Base-by-base conservation (phyloP, 2,113 vertebrate genomes). In the Phaetusa simplex region DNA sequence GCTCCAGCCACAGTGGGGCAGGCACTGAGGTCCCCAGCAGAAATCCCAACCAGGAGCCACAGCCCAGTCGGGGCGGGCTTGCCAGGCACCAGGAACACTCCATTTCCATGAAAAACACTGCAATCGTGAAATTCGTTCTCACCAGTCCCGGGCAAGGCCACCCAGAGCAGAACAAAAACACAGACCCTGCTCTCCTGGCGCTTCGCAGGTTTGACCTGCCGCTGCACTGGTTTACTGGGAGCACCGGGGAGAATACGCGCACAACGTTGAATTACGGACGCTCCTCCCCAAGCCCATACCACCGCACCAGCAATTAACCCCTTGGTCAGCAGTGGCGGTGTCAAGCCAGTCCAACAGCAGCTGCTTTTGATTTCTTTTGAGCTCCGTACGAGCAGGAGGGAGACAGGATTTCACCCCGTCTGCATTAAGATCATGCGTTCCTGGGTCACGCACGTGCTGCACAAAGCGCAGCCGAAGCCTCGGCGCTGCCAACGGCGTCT, bases 241-340 rank as follows among this genome's bases (percentile, higher is more conserved):
- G 45, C 56, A 78, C 40, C 53, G 84, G 84, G 66, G 58, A 74
- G 56, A 29, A 86, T 2, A n/a, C 1, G 1, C 52, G 24, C 7
- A 8, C 20, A 21, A 4, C 2, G 1, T 40, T 69, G 22, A 6
- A 30, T 9, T n/a, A 82, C 0, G 6, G 52, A 40, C 1, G 2
- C 34, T 82, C 38, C 88, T 71, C 56, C 42, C 8, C 90, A 88
- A 56, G 42, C 5, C n/a, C 34, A 6, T 15, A 40, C 13, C 40
- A 3, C 19, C 47, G 59, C 2, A 2, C 15, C 82, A 76, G 29
- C 53, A 74, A 36, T 21, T 45, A 71, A 16, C 61, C 42, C 9
- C 77, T 71, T 61, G 26, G 21, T 1, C 82, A 67, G 78, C 52
- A 32, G 34, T 3, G 32, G 2, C 0, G 1, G 52, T 56, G 23